Evolutionary conservation across 1,140 invertebrate species (phyloP), one percentile per base, ranked within the genome.

Genomic region (Panonychus citri): DNA sequence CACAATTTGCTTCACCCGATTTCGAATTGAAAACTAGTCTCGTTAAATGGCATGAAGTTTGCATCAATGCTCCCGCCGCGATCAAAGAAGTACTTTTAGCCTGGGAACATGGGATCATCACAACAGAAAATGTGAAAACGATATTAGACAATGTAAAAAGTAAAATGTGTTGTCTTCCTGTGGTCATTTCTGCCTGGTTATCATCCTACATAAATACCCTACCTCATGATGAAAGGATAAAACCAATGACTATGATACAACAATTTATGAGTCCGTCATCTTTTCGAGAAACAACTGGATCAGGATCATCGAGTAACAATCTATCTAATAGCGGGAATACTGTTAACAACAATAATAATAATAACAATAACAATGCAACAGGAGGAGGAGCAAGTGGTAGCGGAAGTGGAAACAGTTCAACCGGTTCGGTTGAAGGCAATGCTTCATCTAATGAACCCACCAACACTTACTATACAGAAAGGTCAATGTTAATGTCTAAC

Each of bases 231-330:
- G 83, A 82, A 46, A 70, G 85, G 13, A 66, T 85, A 1, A 91
- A 90, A 68, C 85, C 87, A 0, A 76, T 87, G 57, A 85, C 83
- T 65, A 90, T 93, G 83, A 77, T 93, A 7, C 83, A 90, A 63
- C 82, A 85, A 59, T 81, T 90, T 59, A 68, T 84, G 28, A 77
- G 78, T 0, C 75, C 79, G 5, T 69, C 78, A 17, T 74, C 30
- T 7, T 34, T 34, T 34, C 5, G 30, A 7, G 30, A 34, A 34
- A 34, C 30, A 34, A 34, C 72, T 39, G 72, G n/a, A n/a, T n/a
- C n/a, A n/a, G n/a, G n/a, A n/a, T n/a, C n/a, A n/a, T n/a, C n/a
- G n/a, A n/a, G n/a, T n/a, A n/a, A n/a, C n/a, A n/a, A 74, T 27
- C 71, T 28, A 40, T 17, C 28, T 43, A 19, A 17, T 30, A 27